Conservation (phyloP, 2,113 vertebrate species). For the Oceanites oceanicus region DNA sequence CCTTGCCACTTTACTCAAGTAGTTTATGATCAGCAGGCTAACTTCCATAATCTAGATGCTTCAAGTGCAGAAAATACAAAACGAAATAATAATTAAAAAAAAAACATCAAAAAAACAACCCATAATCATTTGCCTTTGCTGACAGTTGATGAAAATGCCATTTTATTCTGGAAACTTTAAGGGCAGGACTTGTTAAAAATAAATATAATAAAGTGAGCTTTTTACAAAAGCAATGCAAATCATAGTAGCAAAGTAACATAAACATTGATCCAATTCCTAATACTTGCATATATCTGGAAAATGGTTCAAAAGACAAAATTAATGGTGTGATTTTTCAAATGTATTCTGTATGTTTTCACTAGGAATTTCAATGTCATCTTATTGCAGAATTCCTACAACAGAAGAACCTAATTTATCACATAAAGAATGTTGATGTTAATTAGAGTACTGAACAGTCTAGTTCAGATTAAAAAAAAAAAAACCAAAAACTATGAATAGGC, state of each 20-base stretch:
- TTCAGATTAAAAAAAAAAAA: neutral
- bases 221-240: neutral
- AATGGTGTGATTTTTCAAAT: neutral
- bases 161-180: neutral
- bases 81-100: neutral
- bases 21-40: constrained; percentile 16
- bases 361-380: constrained; percentile 15
- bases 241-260: neutral
- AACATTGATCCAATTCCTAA: neutral
- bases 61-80: neutral
- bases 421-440: neutral
- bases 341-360: neutral
- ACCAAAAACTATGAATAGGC: neutral
- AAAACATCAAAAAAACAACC: neutral
- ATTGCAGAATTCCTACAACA: neutral
- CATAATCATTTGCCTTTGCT: neutral
- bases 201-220: neutral
- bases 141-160: neutral
- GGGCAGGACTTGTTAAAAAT: neutral
- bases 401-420: neutral
- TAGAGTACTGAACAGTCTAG: neutral
- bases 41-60: neutral
- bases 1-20: neutral
- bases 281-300: neutral
- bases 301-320: neutral